Conservation (phyloP, 2,113 vertebrate species). For the Ariopsis seemanni region DNA sequence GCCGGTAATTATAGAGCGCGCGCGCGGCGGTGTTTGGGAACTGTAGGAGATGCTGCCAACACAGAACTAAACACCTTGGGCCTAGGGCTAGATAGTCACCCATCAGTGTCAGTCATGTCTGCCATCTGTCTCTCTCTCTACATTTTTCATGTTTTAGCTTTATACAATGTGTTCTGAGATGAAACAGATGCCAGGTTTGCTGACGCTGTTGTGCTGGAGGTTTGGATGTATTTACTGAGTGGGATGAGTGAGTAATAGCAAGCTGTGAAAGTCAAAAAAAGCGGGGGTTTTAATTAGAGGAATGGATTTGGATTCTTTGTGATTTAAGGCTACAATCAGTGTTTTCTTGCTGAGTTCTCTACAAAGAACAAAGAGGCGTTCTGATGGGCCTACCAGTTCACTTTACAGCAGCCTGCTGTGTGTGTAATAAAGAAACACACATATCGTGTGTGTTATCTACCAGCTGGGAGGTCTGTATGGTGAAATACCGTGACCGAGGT, state of each 20-base stretch:
- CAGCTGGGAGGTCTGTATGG: too few relatives aligned
- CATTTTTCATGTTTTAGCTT: slow-evolving; percentile 32
- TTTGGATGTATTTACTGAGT: slow-evolving; percentile 22
- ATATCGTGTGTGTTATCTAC: too few relatives aligned
- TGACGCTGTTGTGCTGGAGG: slow-evolving; percentile 54
- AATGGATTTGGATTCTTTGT: slow-evolving; percentile 29
- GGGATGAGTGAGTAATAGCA: slow-evolving; percentile 26
- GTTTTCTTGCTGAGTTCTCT: slow-evolving; percentile 23
- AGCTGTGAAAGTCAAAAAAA: slow-evolving; percentile 13
- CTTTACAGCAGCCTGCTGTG: slow-evolving; percentile 8
- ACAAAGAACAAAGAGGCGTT: slow-evolving; percentile 21
- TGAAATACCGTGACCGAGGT: too few relatives aligned
- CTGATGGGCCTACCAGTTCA: neutral
- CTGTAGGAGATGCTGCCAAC: slow-evolving; percentile 68
- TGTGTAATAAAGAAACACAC: neutral
- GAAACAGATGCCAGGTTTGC: slow-evolving; percentile 57
- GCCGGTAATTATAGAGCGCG: slow-evolving; percentile 72
- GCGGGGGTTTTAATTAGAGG: slow-evolving; percentile 25
- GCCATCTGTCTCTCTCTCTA: slow-evolving; percentile 46
- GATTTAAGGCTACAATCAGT: slow-evolving; percentile 36
- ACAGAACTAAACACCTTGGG: slow-evolving; percentile 62
- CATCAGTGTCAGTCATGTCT: slow-evolving; percentile 58
- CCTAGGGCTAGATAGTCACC: slow-evolving; percentile 65
- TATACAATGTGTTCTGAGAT: slow-evolving; percentile 59
- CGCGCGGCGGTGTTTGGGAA: slow-evolving; percentile 61